A percentile compares a stretch with the other conserved stretches of the same genome.
phyloP scores from a whole-genome alignment of 2,113 vertebrate species.

The Pelecanoides urinatrix region DNA sequence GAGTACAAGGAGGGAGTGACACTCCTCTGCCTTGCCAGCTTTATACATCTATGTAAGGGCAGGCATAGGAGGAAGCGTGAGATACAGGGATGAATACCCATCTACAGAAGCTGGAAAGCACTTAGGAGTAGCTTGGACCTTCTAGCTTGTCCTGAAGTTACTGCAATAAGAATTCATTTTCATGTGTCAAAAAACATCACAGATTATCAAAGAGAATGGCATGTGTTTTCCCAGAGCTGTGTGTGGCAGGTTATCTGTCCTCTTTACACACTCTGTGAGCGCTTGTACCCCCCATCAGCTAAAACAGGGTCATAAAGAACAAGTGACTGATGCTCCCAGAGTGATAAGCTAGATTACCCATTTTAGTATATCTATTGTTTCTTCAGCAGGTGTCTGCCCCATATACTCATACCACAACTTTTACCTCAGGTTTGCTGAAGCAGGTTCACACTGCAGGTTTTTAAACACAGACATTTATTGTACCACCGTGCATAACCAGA shows the following conservation, averaged over 20 bases:
- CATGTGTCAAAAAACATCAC: neutral
- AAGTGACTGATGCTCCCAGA: neutral
- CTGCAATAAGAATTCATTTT: neutral
- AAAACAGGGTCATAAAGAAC: neutral
- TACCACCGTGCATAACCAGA: neutral
- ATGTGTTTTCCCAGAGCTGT: neutral
- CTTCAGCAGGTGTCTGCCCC: neutral
- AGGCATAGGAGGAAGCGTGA: neutral
- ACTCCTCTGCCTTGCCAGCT: neutral
- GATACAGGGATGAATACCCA: neutral
- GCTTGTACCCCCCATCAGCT: neutral
- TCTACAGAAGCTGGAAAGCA: neutral
- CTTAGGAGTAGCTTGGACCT: neutral
- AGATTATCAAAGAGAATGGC: neutral
- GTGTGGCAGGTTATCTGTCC: neutral
- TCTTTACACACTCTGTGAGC: neutral
- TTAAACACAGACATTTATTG: neutral
- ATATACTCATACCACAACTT: neutral
- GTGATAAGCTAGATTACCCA: neutral
- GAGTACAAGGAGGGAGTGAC: neutral
- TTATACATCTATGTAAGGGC: neutral
- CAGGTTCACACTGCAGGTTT: neutral
- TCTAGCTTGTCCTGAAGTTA: neutral
- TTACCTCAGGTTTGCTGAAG: neutral
- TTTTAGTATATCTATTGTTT: neutral